Base-by-base conservation (phyloP, 2,888 invertebrate species). In the Lacanobia oleracea region DNA sequence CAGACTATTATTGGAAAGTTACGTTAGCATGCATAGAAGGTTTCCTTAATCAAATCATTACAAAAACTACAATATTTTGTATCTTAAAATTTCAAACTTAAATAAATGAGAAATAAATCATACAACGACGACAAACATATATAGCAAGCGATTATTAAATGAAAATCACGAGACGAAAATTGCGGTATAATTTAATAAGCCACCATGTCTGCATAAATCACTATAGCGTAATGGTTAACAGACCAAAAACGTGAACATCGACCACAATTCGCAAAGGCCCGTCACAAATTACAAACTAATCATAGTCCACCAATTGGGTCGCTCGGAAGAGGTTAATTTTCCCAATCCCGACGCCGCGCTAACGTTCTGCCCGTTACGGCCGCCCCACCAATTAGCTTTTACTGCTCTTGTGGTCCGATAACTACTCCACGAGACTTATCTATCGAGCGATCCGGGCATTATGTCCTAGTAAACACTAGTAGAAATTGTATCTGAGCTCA, bases 331-430 rank as follows among this genome's bases (percentile, higher is more conserved):
- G 94, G 94, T 94, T 93, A 94, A 93, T 94, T 94, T 93, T 92
- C 91, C 90, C 93, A 93, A 93, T 94, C 92, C 92, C 91, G 89
- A 87, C 84, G 88, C 89, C 88, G 89, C 90, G 88, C 89, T 91
- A 91, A 91, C 90, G 91, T 83, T 88, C 84, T 86, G 84, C 86
- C 87, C 85, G 89, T 92, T 89, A 93, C 92, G 91, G 89, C 94
- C 93, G 88, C 92, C 93, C 92, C 90, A 87, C 93, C 94, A 94
- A 94, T 95, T 95, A 95, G 94, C 94, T 93, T 94, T 95, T 94
- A 95, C 94, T 93, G 90, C 94, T 91, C 93, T 93, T 93, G 93
- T 91, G 94, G 93, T 92, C 91, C 92, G 94, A 94, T 94, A 94
- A 93, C 93, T 93, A 91, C 91, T 91, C 91, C 87, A 77, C 88